Percentiles rank a stretch among this genome's conserved stretches.
These are phyloP conservation scores for Drosophila sturtevanti DNA, from an alignment of 1,140 invertebrate genomes.

Conservation along the genomic window DNA sequence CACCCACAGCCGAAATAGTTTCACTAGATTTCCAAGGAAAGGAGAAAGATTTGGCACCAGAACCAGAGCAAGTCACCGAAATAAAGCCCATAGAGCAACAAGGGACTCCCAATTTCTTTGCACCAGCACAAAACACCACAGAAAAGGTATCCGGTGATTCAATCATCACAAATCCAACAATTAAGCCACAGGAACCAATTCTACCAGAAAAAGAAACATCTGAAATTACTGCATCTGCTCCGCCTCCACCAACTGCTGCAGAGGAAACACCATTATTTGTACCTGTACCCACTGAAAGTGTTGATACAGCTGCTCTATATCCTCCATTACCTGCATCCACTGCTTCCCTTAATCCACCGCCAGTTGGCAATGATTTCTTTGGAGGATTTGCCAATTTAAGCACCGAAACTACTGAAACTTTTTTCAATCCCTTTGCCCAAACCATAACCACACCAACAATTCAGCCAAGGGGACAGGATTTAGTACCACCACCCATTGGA, in stretches of 20 bases:
- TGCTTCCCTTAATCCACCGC: neutral
- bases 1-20: conserved; percentile 10
- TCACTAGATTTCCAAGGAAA: neutral
- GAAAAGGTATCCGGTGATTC: neutral
- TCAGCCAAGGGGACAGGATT: conserved; percentile 31
- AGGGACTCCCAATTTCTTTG: conserved; percentile 1
- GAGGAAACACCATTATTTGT: conserved; percentile 44
- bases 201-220: neutral
- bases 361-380: neutral
- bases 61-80: neutral
- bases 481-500: conserved; percentile 57
- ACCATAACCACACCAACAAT: conserved; percentile 49
- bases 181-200: conserved; percentile 14
- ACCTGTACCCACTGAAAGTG: conserved; percentile 37
- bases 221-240: neutral
- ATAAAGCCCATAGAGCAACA: neutral
- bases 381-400: conserved; percentile 25
- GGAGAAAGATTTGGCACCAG: neutral
- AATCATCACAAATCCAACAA: neutral
- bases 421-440: conserved; percentile 66
- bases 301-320: conserved; percentile 25
- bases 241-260: neutral
- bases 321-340: conserved; percentile 7
- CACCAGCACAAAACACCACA: neutral
- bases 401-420: conserved; percentile 50